Conservation (phyloP, 2,113 vertebrate genomes). For the Chaetorhynchus papuensis region DNA sequence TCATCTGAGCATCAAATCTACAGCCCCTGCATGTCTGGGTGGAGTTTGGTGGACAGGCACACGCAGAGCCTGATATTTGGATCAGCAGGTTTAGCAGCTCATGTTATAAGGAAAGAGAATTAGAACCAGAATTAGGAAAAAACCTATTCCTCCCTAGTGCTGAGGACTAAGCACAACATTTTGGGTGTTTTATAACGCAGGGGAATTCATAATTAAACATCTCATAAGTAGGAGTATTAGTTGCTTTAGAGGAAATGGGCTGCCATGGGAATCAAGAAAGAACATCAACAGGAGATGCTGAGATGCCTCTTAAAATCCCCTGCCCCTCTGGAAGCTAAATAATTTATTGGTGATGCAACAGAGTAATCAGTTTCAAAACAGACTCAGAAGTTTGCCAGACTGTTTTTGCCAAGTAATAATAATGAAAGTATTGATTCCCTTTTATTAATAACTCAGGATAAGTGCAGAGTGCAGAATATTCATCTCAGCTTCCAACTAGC, state of each 20-base stretch:
- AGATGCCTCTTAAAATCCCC: not conserved
- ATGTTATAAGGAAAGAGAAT: not conserved
- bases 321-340: not conserved
- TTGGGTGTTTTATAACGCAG: not conserved
- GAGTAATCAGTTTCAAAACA: not conserved
- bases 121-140: not conserved
- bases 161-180: not conserved
- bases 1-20: not conserved
- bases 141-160: not conserved
- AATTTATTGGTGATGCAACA: not conserved
- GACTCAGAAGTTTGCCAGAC: not conserved
- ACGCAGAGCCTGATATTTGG: not conserved
- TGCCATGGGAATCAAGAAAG: not conserved
- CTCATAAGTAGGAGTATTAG: not conserved
- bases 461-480: not conserved
- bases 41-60: not conserved
- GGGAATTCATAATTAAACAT: not conserved
- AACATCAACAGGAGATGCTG: not conserved
- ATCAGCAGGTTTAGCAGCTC: not conserved
- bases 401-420: not conserved
- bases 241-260: not conserved
- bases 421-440: not conserved
- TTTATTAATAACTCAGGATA: not conserved
- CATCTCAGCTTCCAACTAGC: not conserved
- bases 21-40: rapidly evolving